Evolutionary conservation across 2,888 invertebrate genomes (phyloP).

Genomic region (Epinotia bilunana): DNA sequence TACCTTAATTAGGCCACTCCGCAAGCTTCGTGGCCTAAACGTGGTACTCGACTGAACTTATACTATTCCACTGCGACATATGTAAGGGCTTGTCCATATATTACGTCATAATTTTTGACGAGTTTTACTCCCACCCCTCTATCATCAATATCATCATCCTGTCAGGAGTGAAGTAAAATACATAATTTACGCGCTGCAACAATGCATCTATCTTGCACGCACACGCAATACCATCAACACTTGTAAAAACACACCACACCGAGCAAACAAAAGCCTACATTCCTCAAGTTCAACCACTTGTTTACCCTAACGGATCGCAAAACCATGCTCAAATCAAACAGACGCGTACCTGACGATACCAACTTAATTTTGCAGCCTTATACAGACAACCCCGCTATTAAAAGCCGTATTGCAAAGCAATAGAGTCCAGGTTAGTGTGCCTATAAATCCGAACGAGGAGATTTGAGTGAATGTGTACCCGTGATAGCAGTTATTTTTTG

Average conservation of each 20-base stretch:
- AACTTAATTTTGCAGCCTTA: constrained; percentile 13
- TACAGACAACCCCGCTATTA: neutral
- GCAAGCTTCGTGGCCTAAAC: too few species aligned
- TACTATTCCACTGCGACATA: too few species aligned
- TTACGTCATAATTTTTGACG: too few species aligned
- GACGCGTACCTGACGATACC: constrained; percentile 29
- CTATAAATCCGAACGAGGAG: neutral
- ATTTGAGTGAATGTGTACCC: constrained; percentile 8
- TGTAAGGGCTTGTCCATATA: too few species aligned
- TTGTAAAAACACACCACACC: constrained; percentile 41
- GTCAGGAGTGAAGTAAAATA: too few species aligned
- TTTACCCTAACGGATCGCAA: constrained; percentile 61
- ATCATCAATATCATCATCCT: too few species aligned
- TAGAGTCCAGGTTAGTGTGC: constrained; percentile 7
- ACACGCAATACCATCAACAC: constrained; percentile 28
- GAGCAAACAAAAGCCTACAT: constrained; percentile 49
- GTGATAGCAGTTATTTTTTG: constrained; percentile 32
- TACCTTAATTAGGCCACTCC: too few species aligned
- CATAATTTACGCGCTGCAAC: neutral
- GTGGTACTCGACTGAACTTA: too few species aligned
- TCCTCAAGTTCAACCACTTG: constrained; percentile 51
- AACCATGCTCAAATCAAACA: constrained; percentile 48
- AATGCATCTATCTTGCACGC: constrained; percentile 17
- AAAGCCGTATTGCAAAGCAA: neutral
- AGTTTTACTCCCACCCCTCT: too few species aligned